These are phyloP conservation scores for Anoplopoma fimbria DNA, from an alignment of 2,113 vertebrate genomes.

Conservation along the genomic window DNA sequence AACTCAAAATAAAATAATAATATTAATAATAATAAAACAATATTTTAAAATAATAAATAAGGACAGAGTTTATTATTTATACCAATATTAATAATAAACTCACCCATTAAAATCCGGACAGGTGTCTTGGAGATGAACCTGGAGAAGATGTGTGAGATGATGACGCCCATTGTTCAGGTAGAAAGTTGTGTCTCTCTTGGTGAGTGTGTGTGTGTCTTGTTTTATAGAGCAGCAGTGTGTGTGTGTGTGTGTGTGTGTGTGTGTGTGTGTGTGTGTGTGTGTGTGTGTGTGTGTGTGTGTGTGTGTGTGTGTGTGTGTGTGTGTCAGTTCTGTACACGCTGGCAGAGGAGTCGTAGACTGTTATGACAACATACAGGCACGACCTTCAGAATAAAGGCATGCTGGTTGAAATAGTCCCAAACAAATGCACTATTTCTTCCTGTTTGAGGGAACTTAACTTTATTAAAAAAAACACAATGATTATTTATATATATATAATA, in stretches of 20 bases:
- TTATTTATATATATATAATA: too few species aligned
- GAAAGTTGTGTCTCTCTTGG: background rate
- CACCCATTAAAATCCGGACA: conserved; percentile 71
- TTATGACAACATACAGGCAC: background rate
- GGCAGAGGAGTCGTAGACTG: conserved; percentile 5
- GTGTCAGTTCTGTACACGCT: conserved; percentile 51
- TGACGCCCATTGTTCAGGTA: conserved; percentile 51
- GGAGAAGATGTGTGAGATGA: conserved; percentile 63
- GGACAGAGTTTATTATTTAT: too few species aligned
- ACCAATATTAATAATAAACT: background rate
- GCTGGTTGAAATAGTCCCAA: background rate
- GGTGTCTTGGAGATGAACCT: conserved; percentile 47
- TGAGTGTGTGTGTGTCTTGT: background rate
- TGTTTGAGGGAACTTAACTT: background rate
- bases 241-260: background rate
- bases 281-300: background rate
- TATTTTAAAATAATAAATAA: background rate
- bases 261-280: background rate
- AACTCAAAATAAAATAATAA: background rate
- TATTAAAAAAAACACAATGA: too few species aligned
- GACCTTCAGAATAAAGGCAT: conserved; percentile 20
- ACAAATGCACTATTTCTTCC: background rate
- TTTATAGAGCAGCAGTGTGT: conserved; percentile 45
- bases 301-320: background rate
- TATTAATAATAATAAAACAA: background rate